Conservation (phyloP, 1,140 invertebrate genomes). For the Bombus difficillimus region DNA sequence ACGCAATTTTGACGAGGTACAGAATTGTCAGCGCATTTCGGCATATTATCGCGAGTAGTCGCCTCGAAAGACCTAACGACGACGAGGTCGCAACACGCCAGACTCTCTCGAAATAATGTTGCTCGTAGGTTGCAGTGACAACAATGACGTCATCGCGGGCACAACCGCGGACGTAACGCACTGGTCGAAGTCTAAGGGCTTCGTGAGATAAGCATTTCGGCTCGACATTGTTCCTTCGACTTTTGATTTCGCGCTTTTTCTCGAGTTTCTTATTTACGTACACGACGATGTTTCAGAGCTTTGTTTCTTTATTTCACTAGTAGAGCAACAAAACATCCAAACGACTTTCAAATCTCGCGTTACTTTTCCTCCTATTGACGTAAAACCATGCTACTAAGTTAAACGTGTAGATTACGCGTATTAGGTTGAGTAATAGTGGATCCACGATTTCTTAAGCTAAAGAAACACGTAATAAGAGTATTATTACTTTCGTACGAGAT, state of each 20-base stretch:
- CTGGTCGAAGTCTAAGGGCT: neutral
- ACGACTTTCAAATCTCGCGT: neutral
- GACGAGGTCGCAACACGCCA: neutral
- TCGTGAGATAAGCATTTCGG: neutral
- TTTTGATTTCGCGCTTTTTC: too few relatives aligned
- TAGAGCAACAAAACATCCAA: neutral
- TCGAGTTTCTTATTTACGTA: too few relatives aligned
- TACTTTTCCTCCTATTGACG: neutral
- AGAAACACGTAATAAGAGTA: too few relatives aligned
- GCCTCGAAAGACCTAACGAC: neutral
- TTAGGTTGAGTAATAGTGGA: rapidly evolving
- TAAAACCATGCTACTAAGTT: neutral
- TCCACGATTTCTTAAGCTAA: neutral
- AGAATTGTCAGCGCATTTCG: neutral
- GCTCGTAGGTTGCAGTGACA: neutral
- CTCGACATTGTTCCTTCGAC: neutral
- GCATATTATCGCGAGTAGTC: neutral
- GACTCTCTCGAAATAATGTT: conserved; percentile 1
- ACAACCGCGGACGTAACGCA: neutral
- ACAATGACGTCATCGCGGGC: neutral
- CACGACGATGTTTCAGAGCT: neutral
- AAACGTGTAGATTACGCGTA: neutral
- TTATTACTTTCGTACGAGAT: neutral
- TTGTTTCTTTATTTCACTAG: neutral
- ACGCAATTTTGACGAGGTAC: neutral